Percentiles rank a stretch among this genome's conserved stretches.
Evolutionary conservation across 2,797 vertebrate genomes (phyloP).

Genomic region (Salarias fasciatus): DNA sequence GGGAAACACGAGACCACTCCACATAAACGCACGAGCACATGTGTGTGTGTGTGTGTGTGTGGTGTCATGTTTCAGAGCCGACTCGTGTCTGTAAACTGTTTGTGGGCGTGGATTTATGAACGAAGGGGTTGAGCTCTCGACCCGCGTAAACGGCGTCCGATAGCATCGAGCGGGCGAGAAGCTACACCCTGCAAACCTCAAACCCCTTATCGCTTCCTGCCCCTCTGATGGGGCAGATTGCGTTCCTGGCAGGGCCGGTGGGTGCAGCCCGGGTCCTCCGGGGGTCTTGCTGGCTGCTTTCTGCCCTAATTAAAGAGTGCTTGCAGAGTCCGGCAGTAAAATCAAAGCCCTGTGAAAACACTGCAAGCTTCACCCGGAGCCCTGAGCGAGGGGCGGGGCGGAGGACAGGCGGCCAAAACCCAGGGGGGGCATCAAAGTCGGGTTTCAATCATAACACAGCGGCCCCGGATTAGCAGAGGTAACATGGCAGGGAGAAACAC

Average conservation of each 20-base stretch:
- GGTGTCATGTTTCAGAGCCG: slow-evolving; percentile 24
- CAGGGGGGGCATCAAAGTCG: slow-evolving; percentile 50
- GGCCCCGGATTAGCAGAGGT: slow-evolving; percentile 16
- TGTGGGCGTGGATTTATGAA: slow-evolving; percentile 55
- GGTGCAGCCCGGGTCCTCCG: slow-evolving; percentile 43
- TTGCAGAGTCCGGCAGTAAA: slow-evolving; percentile 50
- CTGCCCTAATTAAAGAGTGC: slow-evolving; percentile 54
- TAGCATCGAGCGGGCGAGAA: slow-evolving; percentile 40
- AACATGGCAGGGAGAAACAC: slow-evolving; percentile 32
- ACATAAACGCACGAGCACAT: slow-evolving; percentile 25
- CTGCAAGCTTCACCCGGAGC: slow-evolving; percentile 40
- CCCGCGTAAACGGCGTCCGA: slow-evolving; percentile 20
- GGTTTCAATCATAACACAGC: slow-evolving; percentile 39
- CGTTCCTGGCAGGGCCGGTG: slow-evolving; percentile 50
- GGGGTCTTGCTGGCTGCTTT: slow-evolving; percentile 66
- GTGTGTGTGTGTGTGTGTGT: neutral
- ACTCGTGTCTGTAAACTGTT: slow-evolving; percentile 48
- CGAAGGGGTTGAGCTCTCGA: slow-evolving; percentile 15
- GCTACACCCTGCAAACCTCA: slow-evolving; percentile 62
- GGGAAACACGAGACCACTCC: slow-evolving; percentile 37
- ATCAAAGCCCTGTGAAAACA: slow-evolving; percentile 61
- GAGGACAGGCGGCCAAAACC: slow-evolving; percentile 38
- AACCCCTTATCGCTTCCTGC: slow-evolving; percentile 74
- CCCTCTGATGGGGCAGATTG: slow-evolving; percentile 53
- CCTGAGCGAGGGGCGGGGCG: slow-evolving; percentile 17